A percentile compares a stretch with the other conserved stretches of the same genome.
Evolutionary conservation across 1,140 invertebrate genomes (phyloP).

Genomic region (Leptinotarsa undecemlineata): DNA sequence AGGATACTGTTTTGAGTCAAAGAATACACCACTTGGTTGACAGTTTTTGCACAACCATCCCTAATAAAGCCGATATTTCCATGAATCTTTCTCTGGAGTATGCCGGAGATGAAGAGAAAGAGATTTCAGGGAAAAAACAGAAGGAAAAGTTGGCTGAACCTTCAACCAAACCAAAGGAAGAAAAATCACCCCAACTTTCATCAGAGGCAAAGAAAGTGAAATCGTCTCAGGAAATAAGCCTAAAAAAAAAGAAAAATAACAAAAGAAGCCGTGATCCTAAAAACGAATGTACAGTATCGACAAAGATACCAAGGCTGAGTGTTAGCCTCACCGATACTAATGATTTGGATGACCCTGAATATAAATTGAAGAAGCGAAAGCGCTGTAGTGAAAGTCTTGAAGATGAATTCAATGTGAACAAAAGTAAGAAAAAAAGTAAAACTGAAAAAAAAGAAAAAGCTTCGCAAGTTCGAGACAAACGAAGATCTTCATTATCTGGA

Average conservation of each 20-base stretch:
- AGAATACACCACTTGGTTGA: conserved; percentile 33
- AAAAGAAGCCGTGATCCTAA: neutral
- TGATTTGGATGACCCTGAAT: neutral
- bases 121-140: neutral
- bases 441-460: conserved; percentile 2
- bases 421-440: conserved; percentile 18
- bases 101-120: neutral
- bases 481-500: neutral
- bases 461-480: neutral
- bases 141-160: conserved; percentile 15
- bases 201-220: neutral
- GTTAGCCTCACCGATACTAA: neutral
- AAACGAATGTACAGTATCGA: neutral
- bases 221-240: neutral
- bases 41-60: conserved; percentile 34
- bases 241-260: neutral
- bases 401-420: conserved; percentile 17
- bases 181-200: neutral
- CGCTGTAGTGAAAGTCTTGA: conserved; percentile 32
- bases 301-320: neutral
- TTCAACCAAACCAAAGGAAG: neutral
- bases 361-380: conserved; percentile 14
- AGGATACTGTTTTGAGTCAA: conserved; percentile 28
- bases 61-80: conserved; percentile 33
- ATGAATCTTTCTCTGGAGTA: conserved; percentile 38